Base-by-base conservation (phyloP, 2,113 vertebrate species). In the Zosterops lateralis region DNA sequence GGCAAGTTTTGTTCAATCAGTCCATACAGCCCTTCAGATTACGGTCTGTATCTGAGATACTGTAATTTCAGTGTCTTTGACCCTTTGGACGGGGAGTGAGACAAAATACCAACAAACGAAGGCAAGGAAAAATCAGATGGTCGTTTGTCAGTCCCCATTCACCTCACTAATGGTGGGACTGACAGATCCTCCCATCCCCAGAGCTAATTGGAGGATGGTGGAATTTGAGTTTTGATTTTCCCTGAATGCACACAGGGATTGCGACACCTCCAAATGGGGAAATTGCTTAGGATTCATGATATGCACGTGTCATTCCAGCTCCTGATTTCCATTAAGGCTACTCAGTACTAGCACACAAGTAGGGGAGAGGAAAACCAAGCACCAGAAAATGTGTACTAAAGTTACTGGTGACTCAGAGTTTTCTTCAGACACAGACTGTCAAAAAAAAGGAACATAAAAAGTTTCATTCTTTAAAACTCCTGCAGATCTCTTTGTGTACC, bases 201-300 rank as follows among this genome's bases (percentile, higher is more conserved):
- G 48, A 92, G 87, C 48, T 81, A 67, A 70, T 64, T 58, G 84
- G 74, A 78, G 91, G 85, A 76, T 77, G 97, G 96, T 93, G 93
- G 86, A 96, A 87, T 93, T 95, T 95, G 96, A 97, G 94, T 94
- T 98, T 97, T 97, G 96, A 96, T 97, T 97, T 98, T 97, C 92
- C 96, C 78, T 48, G 84, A 85, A 67, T 1, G 31, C 50, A 53
- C 28, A 40, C 19, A 1, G 25, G 32, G 45, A 29, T 53, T 28
- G 70, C 3, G 18, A 17, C 13, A 17, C 18, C 72, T 68, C 12
- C 11, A 4, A 44, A 57, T 70, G 29, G 32, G 31, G 65, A 62
- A 60, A 77, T 16, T 73, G 78, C 48, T 75, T 36, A 44, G 53
- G 81, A 61, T 38, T 62, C 5, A 10, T 44, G 45, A 58, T 14